These are phyloP conservation scores for Mongoloraphidia duomilia DNA, from an alignment of 2,888 invertebrate genomes.

Conservation along the genomic window DNA sequence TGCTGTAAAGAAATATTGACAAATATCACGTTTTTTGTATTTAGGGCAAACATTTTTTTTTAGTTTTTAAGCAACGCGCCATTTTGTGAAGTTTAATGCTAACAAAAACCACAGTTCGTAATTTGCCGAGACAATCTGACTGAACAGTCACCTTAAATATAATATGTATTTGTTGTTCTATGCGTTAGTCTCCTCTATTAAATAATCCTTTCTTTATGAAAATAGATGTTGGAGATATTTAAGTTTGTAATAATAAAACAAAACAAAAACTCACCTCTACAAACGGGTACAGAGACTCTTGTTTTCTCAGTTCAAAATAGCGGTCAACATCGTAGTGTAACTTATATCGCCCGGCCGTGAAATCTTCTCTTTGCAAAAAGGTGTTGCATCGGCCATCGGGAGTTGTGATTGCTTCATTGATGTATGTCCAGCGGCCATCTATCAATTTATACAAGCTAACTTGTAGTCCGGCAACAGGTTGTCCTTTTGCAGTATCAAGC, in stretches of 20 bases:
- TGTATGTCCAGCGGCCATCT: constrained; percentile 49
- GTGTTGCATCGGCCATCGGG: constrained; percentile 50
- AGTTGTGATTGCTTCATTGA: constrained; percentile 48
- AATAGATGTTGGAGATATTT: too few species aligned
- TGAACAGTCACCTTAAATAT: too few species aligned
- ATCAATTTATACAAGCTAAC: constrained; percentile 52
- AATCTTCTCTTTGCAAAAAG: constrained; percentile 42
- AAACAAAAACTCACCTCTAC: constrained; percentile 43
- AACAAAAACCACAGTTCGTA: too few species aligned
- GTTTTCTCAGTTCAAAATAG: constrained; percentile 46
- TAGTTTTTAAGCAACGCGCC: too few species aligned
- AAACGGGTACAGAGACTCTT: constrained; percentile 57
- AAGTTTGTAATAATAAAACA: background rate
- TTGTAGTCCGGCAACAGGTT: constrained; percentile 47
- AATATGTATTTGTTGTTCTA: too few species aligned
- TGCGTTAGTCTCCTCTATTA: too few species aligned
- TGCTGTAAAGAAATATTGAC: too few species aligned
- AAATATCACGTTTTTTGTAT: too few species aligned
- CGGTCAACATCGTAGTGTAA: constrained; percentile 56
- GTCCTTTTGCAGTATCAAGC: constrained; percentile 54
- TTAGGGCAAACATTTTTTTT: too few species aligned
- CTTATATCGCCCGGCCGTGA: constrained; percentile 56
- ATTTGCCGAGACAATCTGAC: too few species aligned
- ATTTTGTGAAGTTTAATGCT: too few species aligned
- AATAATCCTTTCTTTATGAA: too few species aligned